Base-by-base conservation (phyloP, 2,113 vertebrate genomes). In the Podarcis muralis region DNA sequence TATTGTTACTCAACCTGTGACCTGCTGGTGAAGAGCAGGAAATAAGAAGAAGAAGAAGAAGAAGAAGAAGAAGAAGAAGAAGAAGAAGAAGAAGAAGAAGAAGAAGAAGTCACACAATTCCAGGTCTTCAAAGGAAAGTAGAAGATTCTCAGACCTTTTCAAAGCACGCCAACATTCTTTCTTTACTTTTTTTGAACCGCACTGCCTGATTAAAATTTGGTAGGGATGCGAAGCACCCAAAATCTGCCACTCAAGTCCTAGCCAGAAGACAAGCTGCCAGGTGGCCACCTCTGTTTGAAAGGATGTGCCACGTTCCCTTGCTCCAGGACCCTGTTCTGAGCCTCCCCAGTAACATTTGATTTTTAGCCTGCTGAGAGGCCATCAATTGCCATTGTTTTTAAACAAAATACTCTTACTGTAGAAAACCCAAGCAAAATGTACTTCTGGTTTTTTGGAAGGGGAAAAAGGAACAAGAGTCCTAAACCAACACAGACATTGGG, bases 311-410 rank as follows among this genome's bases (percentile, higher is more conserved):
- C 1, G 76, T 11, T 32, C 22, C 15, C 2, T 57, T 35, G 15
- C 18, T 62, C 12, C 3, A 30, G 35, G 57, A 25, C 35, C 32
- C 72, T 76, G 22, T 37, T 25, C 69, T 76, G 53, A 35, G 18
- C 18, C n/a, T 48, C n/a, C 57, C 20, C 59, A 35, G 65, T 6
- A 4, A 9, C 59, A 62, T 62, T 59, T 32, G 23, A 4, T 66
- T 83, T 68, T 69, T 40, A 83, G 40, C 27, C 27, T 69, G 84
- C 57, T 30, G 57, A 76, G 40, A 30, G 15, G 72, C 53, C 72
- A 76, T 85, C 25, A 20, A 8, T 85, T 76, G 84, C 32, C 48
- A 85, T 40, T 76, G 32, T 76, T 85, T 85, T 85, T 37, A 76
- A 59, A 85, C 53, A 76, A 65, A 76, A 76, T n/a, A 62, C 53